Percentiles rank a stretch among this genome's conserved stretches.
These are phyloP conservation scores for Chlorodrepanis virens DNA, from an alignment of 2,113 vertebrate species.

Conservation along the genomic window DNA sequence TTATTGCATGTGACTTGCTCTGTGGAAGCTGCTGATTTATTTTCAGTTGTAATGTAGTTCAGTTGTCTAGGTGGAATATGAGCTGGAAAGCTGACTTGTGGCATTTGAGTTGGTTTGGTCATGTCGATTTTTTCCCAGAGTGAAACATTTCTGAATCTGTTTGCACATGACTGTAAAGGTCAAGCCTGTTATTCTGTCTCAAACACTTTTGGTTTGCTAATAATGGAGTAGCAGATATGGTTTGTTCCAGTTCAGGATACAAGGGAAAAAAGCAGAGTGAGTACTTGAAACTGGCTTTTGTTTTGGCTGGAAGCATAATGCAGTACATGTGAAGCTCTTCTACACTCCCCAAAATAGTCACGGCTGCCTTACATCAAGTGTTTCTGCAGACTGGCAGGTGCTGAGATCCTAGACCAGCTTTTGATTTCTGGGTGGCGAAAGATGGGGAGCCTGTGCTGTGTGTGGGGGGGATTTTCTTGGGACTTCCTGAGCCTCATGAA, in stretches of 20 bases:
- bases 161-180: not conserved
- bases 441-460: not conserved
- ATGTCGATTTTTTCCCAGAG: accelerated
- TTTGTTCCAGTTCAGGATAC: not conserved
- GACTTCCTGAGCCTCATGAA: not conserved
- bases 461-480: not conserved
- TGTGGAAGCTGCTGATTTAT: not conserved
- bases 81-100: not conserved
- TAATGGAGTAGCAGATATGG: not conserved
- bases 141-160: not conserved
- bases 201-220: not conserved
- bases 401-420: not conserved
- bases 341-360: accelerated
- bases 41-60: not conserved
- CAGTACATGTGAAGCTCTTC: accelerated
- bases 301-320: not conserved
- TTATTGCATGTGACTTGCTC: not conserved
- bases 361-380: not conserved
- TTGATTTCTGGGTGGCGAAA: not conserved
- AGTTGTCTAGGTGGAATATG: not conserved
- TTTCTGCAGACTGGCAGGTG: not conserved
- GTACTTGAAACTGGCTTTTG: not conserved
- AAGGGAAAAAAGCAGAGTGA: not conserved
- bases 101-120: not conserved
- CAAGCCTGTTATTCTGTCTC: not conserved